Evolutionary conservation across 2,113 vertebrate species (phyloP), one percentile per base, ranked within the genome.

Genomic region (Corythoichthys haematopterus): DNA sequence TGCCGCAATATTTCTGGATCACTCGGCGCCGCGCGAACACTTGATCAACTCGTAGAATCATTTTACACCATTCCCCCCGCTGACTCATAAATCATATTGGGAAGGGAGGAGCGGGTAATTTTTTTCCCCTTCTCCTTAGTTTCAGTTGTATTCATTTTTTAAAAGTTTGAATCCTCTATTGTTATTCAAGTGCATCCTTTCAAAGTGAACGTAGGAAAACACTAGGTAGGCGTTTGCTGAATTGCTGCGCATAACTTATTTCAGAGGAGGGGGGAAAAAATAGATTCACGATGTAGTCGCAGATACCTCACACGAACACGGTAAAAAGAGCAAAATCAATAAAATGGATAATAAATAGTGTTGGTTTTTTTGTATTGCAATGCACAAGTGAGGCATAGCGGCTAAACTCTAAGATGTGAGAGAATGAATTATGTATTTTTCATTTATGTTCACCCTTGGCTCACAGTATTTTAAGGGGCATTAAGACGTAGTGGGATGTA

Each of bases 381-480:
- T 62, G 72, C 68, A 67, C 61, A 64, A 62, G 47, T 68, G 58
- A 76, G 64, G 65, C 64, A 74, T 67, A 50, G 67, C 65, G 62
- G 38, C 57, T 64, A 43, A 8, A 45, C 81, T 69, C 75, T 78
- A 65, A 20, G 11, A n/a, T 75, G 77, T 76, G 79, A 38, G 79
- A 73, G 62, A 75, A 89, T 89, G 81, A 88, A 87, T 87, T 77
- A 86, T 86, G 84, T 58, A 88, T 88, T 85, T 87, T 86, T 83
- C 80, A 88, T 89, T 86, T 84, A 79, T 71, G 82, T 87, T 74
- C 77, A 70, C 70, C 66, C 65, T 86, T 78, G 72, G 80, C 75
- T 72, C 77, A 78, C 80, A 74, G 80, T 80, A 64, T 80, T 82
- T 83, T 72, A 63, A 43, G 70, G 75, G 74, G 81, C 78, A 83